phyloP scores from a whole-genome alignment of 2,113 vertebrate species.

The Heterocephalus glaber region DNA sequence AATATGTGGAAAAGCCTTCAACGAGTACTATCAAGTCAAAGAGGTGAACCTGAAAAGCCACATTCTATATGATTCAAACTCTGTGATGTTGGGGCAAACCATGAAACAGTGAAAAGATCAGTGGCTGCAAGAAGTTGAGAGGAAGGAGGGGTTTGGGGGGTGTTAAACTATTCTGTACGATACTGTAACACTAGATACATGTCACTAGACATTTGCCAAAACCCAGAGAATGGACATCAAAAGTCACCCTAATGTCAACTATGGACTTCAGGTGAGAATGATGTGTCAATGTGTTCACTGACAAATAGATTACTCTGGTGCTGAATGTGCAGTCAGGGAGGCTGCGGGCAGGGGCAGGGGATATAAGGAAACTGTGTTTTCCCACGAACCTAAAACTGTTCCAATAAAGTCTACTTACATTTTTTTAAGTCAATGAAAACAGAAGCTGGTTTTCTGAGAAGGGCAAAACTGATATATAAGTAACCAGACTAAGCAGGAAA shows the following conservation, averaged over 20 bases:
- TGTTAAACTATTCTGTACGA: neutral
- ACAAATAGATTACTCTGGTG: neutral
- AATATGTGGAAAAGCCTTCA: neutral
- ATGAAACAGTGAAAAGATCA: neutral
- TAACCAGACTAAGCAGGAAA: neutral
- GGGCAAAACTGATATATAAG: neutral
- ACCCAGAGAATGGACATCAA: neutral
- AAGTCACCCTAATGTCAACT: neutral
- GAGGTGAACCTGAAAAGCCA: neutral
- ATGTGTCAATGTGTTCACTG: neutral
- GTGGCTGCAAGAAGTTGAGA: neutral
- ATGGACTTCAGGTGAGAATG: neutral
- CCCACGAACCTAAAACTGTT: neutral
- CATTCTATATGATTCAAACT: neutral
- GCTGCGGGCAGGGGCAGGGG: neutral
- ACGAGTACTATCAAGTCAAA: neutral
- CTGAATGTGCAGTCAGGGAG: neutral
- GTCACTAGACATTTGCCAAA: neutral
- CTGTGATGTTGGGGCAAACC: neutral
- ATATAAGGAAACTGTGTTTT: neutral
- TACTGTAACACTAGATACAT: neutral
- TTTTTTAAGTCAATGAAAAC: neutral
- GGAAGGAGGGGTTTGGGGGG: neutral
- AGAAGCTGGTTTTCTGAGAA: neutral
- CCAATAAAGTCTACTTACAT: neutral